Evolutionary conservation across 2,113 vertebrate species (phyloP).

Genomic region (Tragelaphus scriptus): DNA sequence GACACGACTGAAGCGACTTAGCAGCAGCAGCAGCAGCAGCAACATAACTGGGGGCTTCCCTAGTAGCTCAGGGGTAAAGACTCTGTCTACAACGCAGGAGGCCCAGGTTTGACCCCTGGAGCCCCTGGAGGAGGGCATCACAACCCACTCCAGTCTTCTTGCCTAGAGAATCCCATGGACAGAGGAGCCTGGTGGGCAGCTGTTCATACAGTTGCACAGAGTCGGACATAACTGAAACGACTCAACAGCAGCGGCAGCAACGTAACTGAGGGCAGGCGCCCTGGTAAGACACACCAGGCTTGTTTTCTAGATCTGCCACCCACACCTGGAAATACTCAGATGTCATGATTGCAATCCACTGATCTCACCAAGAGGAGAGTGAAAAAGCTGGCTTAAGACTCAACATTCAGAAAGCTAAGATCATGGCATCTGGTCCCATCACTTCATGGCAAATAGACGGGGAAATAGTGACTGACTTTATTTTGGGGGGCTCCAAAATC

Average conservation of each 20-base stretch:
- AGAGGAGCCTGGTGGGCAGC: neutral
- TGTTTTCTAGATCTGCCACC: neutral
- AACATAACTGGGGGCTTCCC: fast-evolving
- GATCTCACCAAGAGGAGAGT: neutral
- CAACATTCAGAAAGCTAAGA: neutral
- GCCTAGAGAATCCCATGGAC: neutral
- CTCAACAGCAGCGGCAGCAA: neutral
- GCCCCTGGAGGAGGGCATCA: neutral
- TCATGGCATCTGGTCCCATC: neutral
- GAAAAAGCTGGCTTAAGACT: neutral
- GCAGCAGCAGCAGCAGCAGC: no score
- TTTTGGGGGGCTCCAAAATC: neutral
- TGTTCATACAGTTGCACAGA: neutral
- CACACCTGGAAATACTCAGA: neutral
- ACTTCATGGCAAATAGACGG: neutral
- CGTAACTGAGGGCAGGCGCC: fast-evolving
- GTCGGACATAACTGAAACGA: neutral
- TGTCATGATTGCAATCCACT: neutral
- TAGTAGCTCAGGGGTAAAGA: neutral
- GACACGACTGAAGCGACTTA: no score
- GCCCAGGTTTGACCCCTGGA: neutral
- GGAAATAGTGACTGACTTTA: neutral
- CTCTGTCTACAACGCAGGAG: neutral
- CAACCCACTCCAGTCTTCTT: neutral
- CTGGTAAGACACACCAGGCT: neutral